Base-by-base conservation (phyloP, 2,113 vertebrate genomes). In the Pungitius pungitius region DNA sequence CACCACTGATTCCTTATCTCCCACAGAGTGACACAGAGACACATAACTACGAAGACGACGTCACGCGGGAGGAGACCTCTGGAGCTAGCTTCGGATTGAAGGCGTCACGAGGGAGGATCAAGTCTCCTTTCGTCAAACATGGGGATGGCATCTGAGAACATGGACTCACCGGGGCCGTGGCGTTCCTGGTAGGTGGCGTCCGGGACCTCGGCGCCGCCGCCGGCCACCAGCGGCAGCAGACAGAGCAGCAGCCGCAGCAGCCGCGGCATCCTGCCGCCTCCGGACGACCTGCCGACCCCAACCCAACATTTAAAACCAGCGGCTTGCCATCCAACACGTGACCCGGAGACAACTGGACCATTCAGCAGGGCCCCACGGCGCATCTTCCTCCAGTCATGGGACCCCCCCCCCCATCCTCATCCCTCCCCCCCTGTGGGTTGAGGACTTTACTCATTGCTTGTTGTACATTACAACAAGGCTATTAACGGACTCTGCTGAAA, bases 261-360 rank as follows among this genome's bases (percentile, higher is more conserved):
- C 33, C 30, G 30, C 76, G 82, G 51, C 89, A 92, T 92, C 82
- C 74, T 57, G 76, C 24, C 8, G 20, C 35, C 26, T 5, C 54
- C 51, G 1, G 62, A 22, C 52, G 8, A 68, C 79, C 87, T 87
- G 73, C 18, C 57, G 24, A 78, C 64, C 61, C 76, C 81, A 69
- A 77, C 18, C 64, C 18, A 51, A 24, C 12, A 18, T 3, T 22
- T 39, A 62, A 61, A 63, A 1, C 3, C 15, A 57, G 58, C 18
- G 51, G 51, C 40, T 35, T 7, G 4, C 4, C 33, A 35, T 35
- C 33, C 8, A 35, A 42, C 66, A 70, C 51, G 72, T 54, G 69
- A 65, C 39, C 12, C 45, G 4, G 2, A 64, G 54, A 73, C 60
- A 61, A 33, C 6, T 18, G 37, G 52, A 49, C 2, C n/a, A 58